Evolutionary conservation across 2,888 invertebrate genomes (phyloP), one percentile per base, ranked within the genome.

Genomic region (Tetropium fuscum): DNA sequence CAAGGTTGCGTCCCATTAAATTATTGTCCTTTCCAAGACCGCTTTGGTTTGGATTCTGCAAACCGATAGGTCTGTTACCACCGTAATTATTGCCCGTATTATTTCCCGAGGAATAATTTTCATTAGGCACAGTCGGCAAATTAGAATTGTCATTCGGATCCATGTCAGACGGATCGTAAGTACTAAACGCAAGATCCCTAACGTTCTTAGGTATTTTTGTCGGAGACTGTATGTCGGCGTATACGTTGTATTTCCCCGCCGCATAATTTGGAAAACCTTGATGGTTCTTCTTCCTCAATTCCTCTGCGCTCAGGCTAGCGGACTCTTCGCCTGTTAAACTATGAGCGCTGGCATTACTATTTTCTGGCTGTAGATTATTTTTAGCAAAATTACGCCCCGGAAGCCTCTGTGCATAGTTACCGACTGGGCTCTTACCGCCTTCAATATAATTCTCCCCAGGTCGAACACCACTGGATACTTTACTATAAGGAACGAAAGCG

Each of bases 111-210:
- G 51, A 40, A 18, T 59, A 41, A 27, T 53, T 53, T 27, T 60
- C 57, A 15, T 44, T 49, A n/a, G n/a, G n/a, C n/a, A n/a, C n/a
- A n/a, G n/a, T n/a, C n/a, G n/a, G n/a, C n/a, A n/a, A n/a, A n/a
- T n/a, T n/a, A n/a, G n/a, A n/a, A n/a, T n/a, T n/a, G n/a, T 64
- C 56, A 30, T 43, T 53, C 5, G 49, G 48, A 58, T 53, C 38
- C 19, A 11, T 11, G 10, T 45, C 22, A 27, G 18, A 51, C 3
- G 60, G 55, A 44, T 69, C 69, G 53, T 70, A 71, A 5, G 68
- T 72, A 51, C 73, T 71, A 38, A 69, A 70, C 10, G 68, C 69
- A 36, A 74, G 56, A 51, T 72, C 72, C 43, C 64, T 70, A n/a
- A 71, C 56, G 40, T 58, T 72, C 49, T 59, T 69, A n/a, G 70